Conservation (phyloP, 2,797 vertebrate genomes). For the Vultur gryphus region DNA sequence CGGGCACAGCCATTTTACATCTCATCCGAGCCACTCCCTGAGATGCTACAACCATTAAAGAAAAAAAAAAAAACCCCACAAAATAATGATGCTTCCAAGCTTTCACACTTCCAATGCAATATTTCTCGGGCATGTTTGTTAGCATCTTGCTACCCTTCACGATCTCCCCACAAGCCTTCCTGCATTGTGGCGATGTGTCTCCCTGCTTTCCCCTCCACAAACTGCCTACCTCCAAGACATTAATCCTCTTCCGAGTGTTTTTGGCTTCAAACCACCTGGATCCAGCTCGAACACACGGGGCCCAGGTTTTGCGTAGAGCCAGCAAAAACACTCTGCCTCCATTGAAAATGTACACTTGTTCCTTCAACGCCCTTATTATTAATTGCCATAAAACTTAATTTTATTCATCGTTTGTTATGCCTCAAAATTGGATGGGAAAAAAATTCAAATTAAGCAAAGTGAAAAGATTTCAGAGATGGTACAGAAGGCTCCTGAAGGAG, state of each 20-base stretch:
- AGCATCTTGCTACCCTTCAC: neutral
- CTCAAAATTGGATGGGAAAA: constrained; percentile 15
- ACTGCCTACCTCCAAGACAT: neutral
- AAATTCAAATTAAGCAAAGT: constrained; percentile 18
- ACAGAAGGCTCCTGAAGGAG: constrained; percentile 58
- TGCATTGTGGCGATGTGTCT: neutral
- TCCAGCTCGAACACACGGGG: accelerated
- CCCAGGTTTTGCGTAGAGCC: neutral
- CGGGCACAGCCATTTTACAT: neutral
- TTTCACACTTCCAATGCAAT: neutral
- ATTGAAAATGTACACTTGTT: neutral
- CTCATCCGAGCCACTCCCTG: neutral
- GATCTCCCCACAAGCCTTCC: neutral
- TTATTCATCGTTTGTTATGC: constrained; percentile 48
- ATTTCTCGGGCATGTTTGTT: neutral
- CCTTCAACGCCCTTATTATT: constrained; percentile 25
- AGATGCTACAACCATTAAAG: neutral
- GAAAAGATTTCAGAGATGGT: constrained; percentile 38
- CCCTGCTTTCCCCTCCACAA: neutral
- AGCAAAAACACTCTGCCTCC: neutral
- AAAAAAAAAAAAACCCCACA: neutral
- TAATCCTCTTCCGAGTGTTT: neutral
- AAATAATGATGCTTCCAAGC: neutral
- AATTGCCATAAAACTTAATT: constrained; percentile 37
- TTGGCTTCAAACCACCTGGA: neutral